Base-by-base conservation (phyloP, 1,140 invertebrate genomes). In the Meloidogyne chitwoodi region DNA sequence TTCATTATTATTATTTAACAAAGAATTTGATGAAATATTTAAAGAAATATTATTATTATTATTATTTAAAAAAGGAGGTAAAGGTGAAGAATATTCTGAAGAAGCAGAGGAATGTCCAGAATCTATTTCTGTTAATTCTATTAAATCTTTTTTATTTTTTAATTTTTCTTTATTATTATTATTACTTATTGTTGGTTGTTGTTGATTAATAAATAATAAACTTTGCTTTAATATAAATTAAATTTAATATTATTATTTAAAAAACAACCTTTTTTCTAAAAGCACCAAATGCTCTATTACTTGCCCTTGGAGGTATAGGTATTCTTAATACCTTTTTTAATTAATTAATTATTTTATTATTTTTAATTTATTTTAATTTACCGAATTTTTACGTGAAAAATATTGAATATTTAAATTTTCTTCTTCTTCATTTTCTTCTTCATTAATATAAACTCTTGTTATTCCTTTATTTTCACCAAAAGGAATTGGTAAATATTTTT, bases 371-470 rank as follows among this genome's bases (percentile, higher is more conserved):
- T 19, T 14, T 3, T 38, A 31, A 69, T 8, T 69, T 27, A 73
- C 82, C 27, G 81, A 82, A 70, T 82, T 82, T 68, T 82, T 82
- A 11, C 81, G 61, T 22, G 81, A 82, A 77, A 82, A 82, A 61
- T 83, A 82, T 44, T 82, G 81, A n/a, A 81, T 34, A 69, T 81
- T 81, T 29, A 78, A 78, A 26, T 48, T 22, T 68, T 86, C 83
- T 29, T 68, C 74, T n/a, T 19, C 41, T 68, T 80, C 79, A 11
- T 70, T 63, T 6, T 80, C 77, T 63, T 77, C 78, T 24, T 77
- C 73, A 11, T 34, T 48, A 22, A 74, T 19, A 74, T 69, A 74
- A 62, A 74, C 56, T 16, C 71, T 38, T 11, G 61, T 70, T 34
- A 74, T 34, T 38, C 22, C 24, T 64, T 65, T 34, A 10, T 62